Percentiles rank a stretch among this genome's conserved stretches.
Conservation (phyloP, 2,797 vertebrate genomes). For the Diceros bicornis region DNA sequence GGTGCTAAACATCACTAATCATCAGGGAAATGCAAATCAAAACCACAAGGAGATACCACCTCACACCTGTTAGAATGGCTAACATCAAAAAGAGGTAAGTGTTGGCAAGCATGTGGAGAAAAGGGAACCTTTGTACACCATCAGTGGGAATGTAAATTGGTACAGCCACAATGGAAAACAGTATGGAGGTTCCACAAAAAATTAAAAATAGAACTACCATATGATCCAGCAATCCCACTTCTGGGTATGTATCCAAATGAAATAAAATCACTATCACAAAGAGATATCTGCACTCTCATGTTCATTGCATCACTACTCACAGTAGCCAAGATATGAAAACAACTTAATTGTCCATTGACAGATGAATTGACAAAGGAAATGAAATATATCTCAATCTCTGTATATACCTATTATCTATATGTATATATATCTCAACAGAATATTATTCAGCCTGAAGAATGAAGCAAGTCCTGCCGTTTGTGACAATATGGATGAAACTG, state of each 20-base stretch:
- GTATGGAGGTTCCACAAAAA: not conserved
- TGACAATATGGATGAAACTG: not conserved
- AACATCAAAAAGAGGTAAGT: not conserved
- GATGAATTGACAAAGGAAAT: not conserved
- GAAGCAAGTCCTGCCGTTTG: not conserved
- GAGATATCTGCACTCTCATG: not conserved
- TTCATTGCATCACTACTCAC: not conserved
- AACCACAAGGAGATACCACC: not conserved
- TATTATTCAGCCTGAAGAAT: not conserved
- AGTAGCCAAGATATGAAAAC: not conserved
- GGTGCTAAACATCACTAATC: not conserved
- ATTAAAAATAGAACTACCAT: not conserved
- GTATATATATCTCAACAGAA: not conserved
- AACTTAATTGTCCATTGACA: not conserved
- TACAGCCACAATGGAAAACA: not conserved
- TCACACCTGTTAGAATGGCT: not conserved
- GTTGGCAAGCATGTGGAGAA: not conserved
- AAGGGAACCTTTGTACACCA: not conserved
- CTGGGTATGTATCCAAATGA: not conserved
- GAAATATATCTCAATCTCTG: not conserved
- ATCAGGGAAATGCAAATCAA: not conserved
- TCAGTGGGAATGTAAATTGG: not conserved
- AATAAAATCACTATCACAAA: not conserved
- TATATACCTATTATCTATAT: not conserved
- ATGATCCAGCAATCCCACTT: not conserved